A percentile compares a stretch with the other conserved stretches of the same genome.
Evolutionary conservation across 2,888 invertebrate genomes (phyloP).

Genomic region (Congeria kusceri): DNA sequence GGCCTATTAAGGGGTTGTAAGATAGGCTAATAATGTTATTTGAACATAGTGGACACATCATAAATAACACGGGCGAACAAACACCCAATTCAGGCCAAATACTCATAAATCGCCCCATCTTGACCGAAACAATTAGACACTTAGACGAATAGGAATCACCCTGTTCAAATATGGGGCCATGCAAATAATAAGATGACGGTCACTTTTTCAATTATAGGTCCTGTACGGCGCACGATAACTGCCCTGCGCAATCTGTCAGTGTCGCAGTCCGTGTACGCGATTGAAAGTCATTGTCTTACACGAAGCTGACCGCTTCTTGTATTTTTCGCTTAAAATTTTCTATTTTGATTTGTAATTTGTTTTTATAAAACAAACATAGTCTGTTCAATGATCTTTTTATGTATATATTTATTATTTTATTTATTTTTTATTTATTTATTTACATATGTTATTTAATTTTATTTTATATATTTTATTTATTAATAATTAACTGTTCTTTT

Average conservation of each 20-base stretch:
- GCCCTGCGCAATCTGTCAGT: conserved; percentile 28
- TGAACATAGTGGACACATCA: conserved; percentile 50
- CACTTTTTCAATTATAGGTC: conserved; percentile 58
- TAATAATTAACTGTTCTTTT: too few relatives aligned
- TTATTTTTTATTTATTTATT: too few relatives aligned
- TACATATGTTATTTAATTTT: too few relatives aligned
- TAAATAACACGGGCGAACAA: conserved; percentile 47
- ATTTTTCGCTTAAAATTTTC: too few relatives aligned
- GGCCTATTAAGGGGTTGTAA: too few relatives aligned
- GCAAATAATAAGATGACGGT: conserved; percentile 42
- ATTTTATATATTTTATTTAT: too few relatives aligned
- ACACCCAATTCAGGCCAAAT: conserved; percentile 26
- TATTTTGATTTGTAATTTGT: too few relatives aligned
- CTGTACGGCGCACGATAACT: conserved; percentile 17
- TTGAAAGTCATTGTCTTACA: too few relatives aligned
- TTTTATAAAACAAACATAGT: too few relatives aligned
- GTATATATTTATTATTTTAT: too few relatives aligned
- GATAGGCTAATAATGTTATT: conserved; percentile 33
- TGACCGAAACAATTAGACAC: conserved; percentile 36
- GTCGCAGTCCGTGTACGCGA: conserved; percentile 5
- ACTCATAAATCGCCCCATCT: conserved; percentile 44
- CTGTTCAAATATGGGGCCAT: conserved; percentile 47
- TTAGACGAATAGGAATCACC: conserved; percentile 41
- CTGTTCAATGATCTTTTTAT: too few relatives aligned
- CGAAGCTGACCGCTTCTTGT: too few relatives aligned